Evolutionary conservation across 2,797 vertebrate genomes (phyloP), one percentile per base, ranked within the genome.

Genomic region (Alca torda): DNA sequence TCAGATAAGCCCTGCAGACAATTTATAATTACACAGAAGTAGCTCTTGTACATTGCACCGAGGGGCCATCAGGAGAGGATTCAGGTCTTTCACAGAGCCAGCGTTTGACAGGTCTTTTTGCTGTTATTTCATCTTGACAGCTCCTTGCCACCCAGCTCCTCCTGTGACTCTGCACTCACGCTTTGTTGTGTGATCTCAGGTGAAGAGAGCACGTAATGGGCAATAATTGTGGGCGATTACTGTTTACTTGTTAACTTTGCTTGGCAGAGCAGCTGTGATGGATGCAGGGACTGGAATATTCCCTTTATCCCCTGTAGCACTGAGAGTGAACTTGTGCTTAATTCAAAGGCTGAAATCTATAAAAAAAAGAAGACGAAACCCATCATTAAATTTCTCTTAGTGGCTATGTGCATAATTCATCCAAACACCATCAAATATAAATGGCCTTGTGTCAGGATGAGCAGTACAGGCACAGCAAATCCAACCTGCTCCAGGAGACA

Each of bases 321-420:
- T 68, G 65, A 73, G 67, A 87, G 85, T 17, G 76, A 97, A 89
- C 86, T 85, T 75, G 85, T 92, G 95, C 97, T 97, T 96, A 97
- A 95, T 97, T 98, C 97, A 96, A 96, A 97, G 97, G 94, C 96
- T 93, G 91, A 95, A 97, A 97, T 95, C 94, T 84, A 98, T 98
- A 98, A 98, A 98, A 88, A 93, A 93, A 97, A 84, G 74, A 95
- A 50, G 89, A 97, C 96, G 97, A 98, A 97, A 96, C 93, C 89
- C 98, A 98, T 99, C 99, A 99, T 99, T 99, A 99, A 99, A 98
- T 98, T 98, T 97, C 96, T 98, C 98, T 98, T 98, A 97, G 98
- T 98, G 97, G 97, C 98, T 98, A 96, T 98, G 98, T 99, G 98
- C 98, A 99, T 99, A 99, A 99, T 99, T 99, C 98, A 99, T 99